A percentile compares a stretch with the other conserved stretches of the same genome.
Conservation (phyloP, 1,140 invertebrate genomes). For the Calliphora vicina region DNA sequence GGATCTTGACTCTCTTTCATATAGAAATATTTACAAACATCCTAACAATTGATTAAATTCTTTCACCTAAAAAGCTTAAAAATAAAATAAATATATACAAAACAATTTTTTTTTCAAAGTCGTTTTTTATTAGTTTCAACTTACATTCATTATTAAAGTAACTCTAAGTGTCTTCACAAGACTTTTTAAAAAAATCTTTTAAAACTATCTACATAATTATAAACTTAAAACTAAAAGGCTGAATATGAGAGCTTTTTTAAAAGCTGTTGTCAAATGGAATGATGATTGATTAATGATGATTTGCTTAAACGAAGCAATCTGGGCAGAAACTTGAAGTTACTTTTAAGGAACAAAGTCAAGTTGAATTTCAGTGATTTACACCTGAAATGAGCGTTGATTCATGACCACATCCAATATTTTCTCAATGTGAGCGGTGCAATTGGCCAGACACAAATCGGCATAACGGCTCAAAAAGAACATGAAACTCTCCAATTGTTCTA, state of each 20-base stretch:
- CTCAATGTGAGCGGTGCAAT: conserved; percentile 56
- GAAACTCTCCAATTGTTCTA: conserved; percentile 54
- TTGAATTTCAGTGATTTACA: not conserved
- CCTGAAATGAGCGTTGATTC: conserved; percentile 38
- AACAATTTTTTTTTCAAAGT: not conserved
- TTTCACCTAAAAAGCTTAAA: not conserved
- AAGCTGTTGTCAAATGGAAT: not conserved
- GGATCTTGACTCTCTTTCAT: too few relatives aligned
- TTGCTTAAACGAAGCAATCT: not conserved
- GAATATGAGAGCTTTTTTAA: not conserved
- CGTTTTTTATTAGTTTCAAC: conserved; percentile 1
- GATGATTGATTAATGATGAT: not conserved
- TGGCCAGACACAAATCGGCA: conserved; percentile 54
- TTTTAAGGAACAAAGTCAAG: not conserved
- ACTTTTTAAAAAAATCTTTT: not conserved
- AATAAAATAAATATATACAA: not conserved
- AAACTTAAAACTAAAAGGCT: conserved; percentile 8
- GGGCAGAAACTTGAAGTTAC: not conserved
- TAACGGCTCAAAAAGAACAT: conserved; percentile 56
- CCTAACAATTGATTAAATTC: too few relatives aligned
- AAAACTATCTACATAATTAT: not conserved
- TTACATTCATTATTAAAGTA: not conserved
- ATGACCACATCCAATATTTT: conserved; percentile 53
- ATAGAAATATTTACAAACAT: too few relatives aligned
- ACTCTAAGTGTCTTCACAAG: not conserved